Evolutionary conservation across 2,797 vertebrate species (phyloP).

Genomic region (Fratercula arctica): DNA sequence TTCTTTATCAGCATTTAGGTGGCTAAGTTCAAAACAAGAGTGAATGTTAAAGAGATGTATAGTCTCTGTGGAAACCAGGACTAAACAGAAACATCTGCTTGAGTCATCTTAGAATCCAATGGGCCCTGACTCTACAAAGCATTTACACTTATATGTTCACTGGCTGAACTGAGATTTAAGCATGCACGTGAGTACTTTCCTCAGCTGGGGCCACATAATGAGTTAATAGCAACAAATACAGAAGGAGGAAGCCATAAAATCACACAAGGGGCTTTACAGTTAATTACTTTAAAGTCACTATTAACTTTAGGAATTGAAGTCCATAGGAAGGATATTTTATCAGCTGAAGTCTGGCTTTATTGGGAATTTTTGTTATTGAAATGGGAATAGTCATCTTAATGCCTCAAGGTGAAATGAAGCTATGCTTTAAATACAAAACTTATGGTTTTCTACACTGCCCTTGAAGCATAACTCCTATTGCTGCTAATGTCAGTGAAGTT

Average conservation of each 20-base stretch:
- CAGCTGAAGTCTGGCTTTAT: background rate
- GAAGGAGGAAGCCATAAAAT: background rate
- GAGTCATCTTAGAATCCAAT: background rate
- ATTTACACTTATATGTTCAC: background rate
- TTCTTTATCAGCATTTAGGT: background rate
- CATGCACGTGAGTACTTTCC: background rate
- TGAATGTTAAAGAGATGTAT: background rate
- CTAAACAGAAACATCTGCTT: slow-evolving; percentile 14
- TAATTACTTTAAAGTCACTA: slow-evolving; percentile 2
- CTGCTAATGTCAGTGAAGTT: background rate
- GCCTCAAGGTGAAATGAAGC: background rate
- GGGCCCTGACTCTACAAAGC: background rate
- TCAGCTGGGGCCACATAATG: background rate
- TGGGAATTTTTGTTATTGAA: slow-evolving; percentile 13
- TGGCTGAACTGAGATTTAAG: background rate
- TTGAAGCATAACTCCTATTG: background rate
- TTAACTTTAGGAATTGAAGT: background rate
- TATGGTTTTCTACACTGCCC: background rate
- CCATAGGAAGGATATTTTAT: background rate
- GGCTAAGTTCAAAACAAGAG: background rate
- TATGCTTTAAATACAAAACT: background rate
- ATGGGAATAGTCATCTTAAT: background rate
- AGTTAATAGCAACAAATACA: background rate
- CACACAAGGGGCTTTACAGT: background rate
- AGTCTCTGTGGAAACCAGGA: background rate